phyloP scores from a whole-genome alignment of 2,888 invertebrate species.

The Cephus spinipes region DNA sequence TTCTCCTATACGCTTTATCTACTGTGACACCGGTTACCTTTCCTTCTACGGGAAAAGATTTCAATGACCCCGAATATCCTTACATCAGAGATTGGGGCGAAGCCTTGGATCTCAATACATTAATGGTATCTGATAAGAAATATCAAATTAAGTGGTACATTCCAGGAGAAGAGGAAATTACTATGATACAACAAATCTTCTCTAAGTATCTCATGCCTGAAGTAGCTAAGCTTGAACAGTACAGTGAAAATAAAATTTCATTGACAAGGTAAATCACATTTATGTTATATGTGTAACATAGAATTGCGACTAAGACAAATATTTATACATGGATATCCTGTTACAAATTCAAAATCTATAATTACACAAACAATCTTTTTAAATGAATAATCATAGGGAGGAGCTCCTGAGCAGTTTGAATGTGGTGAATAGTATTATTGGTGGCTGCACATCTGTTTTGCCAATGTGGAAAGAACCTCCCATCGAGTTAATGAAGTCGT shows the following conservation, averaged over 20 bases:
- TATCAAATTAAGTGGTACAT: slow-evolving; percentile 80
- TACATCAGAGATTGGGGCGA: slow-evolving; percentile 87
- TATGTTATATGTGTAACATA: not conserved
- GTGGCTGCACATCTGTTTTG: slow-evolving; percentile 74
- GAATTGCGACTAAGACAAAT: not conserved
- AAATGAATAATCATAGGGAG: slow-evolving; percentile 68
- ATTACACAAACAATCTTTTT: not conserved
- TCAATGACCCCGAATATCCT: slow-evolving; percentile 75
- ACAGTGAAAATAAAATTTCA: slow-evolving; percentile 66
- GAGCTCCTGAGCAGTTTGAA: slow-evolving; percentile 76
- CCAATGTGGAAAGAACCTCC: slow-evolving; percentile 77
- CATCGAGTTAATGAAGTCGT: slow-evolving; percentile 66
- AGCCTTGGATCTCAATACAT: slow-evolving; percentile 74
- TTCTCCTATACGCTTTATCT: slow-evolving; percentile 73
- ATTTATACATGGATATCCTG: not conserved
- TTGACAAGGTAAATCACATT: slow-evolving; percentile 65
- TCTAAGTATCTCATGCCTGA: slow-evolving; percentile 76
- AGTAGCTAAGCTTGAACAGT: slow-evolving; percentile 71
- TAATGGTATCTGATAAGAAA: slow-evolving; percentile 44
- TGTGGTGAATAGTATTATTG: slow-evolving; percentile 75
- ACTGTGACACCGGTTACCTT: slow-evolving; percentile 74
- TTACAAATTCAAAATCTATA: not conserved
- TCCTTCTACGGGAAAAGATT: slow-evolving; percentile 72
- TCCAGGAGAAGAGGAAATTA: slow-evolving; percentile 78
- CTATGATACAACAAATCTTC: slow-evolving; percentile 75